Conservation (phyloP, 2,113 vertebrate species). For the Pitta sordida region DNA sequence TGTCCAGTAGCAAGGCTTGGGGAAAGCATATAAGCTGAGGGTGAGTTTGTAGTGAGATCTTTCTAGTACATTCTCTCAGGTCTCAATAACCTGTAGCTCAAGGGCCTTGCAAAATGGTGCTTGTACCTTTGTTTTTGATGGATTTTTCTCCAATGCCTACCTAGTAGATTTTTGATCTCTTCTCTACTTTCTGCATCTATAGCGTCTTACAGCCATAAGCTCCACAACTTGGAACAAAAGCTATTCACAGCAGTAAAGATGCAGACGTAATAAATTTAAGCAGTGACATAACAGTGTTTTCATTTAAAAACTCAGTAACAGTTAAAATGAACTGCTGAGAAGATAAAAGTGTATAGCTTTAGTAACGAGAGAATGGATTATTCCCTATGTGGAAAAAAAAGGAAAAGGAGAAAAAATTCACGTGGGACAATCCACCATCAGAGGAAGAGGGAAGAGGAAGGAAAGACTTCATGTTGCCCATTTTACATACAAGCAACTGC, state of each 20-base stretch:
- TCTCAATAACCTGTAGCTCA: neutral
- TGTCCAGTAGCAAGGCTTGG: neutral
- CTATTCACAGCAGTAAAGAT: neutral
- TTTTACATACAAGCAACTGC: neutral
- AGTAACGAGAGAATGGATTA: neutral
- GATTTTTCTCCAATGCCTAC: neutral
- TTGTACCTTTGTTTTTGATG: neutral
- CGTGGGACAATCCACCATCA: neutral
- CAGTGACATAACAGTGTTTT: neutral
- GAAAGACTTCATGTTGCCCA: neutral
- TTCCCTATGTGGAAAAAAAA: neutral
- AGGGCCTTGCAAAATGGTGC: neutral
- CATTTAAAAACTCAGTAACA: neutral
- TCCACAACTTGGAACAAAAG: neutral
- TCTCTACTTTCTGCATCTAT: neutral
- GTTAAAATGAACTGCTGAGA: neutral
- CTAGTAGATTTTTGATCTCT: neutral
- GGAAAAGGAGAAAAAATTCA: neutral
- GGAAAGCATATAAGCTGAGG: neutral
- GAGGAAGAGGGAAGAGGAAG: neutral
- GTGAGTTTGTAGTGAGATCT: neutral
- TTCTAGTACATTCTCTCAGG: neutral
- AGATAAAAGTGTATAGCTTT: neutral
- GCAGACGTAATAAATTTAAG: neutral
- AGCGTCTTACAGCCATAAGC: neutral